Evolutionary conservation across 2,888 invertebrate genomes (phyloP).

Genomic region (Tinea pellionella): DNA sequence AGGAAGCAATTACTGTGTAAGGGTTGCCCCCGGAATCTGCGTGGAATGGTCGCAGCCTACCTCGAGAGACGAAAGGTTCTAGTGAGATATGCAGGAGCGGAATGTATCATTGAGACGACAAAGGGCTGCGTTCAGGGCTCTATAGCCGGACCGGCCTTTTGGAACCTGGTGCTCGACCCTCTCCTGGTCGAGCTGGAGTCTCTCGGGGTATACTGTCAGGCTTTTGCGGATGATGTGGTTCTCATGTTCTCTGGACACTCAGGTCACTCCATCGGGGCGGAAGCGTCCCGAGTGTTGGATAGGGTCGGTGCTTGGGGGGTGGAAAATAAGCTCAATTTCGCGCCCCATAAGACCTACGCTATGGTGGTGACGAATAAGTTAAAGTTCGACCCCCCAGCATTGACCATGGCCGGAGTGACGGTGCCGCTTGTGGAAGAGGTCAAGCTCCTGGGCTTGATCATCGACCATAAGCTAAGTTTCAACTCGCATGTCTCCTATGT

Average conservation of each 20-base stretch:
- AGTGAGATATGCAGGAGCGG: constrained; percentile 16
- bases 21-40: background rate
- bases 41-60: constrained; percentile 16
- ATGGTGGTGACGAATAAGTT: constrained; percentile 15
- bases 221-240: constrained; percentile 20
- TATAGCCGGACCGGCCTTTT: constrained; percentile 18
- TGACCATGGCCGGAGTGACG: constrained; percentile 13
- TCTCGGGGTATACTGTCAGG: constrained; percentile 15
- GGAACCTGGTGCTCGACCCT: constrained; percentile 20
- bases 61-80: constrained; percentile 13
- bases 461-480: constrained; percentile 11
- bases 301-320: constrained; percentile 16
- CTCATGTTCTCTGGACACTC: constrained; percentile 15
- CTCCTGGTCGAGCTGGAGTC: constrained; percentile 1
- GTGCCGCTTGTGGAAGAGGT: background rate
- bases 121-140: constrained; percentile 18
- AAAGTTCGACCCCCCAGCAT: constrained; percentile 15
- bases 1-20: background rate
- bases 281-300: constrained; percentile 7
- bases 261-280: background rate
- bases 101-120: constrained; percentile 14
- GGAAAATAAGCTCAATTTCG: constrained; percentile 17
- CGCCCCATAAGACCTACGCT: constrained; percentile 15
- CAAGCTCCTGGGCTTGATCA: background rate
- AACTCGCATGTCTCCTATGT: background rate